Conservation (phyloP, 2,888 invertebrate genomes). For the Catonia carolina region DNA sequence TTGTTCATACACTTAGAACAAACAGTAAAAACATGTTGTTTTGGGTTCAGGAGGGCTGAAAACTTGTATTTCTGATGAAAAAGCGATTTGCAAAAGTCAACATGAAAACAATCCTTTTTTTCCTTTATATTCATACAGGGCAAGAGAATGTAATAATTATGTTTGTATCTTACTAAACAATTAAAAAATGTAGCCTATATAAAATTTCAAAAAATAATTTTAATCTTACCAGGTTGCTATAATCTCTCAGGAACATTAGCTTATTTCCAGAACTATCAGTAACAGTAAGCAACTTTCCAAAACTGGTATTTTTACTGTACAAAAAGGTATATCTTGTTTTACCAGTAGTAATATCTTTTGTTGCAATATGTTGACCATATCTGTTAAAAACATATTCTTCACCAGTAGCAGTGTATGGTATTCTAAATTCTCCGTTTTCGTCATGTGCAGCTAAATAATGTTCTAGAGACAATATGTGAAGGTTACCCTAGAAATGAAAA, state of each 20-base stretch:
- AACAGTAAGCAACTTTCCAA: slow-evolving; percentile 87
- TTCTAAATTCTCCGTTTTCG: slow-evolving; percentile 64
- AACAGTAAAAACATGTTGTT: no score
- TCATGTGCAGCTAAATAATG: slow-evolving; percentile 83
- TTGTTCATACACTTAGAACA: no score
- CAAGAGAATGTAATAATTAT: no score
- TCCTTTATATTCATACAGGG: no score
- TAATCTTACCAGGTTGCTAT: slow-evolving; percentile 72
- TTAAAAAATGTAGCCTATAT: no score
- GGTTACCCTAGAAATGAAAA: slow-evolving; percentile 50
- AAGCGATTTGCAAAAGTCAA: no score
- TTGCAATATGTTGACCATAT: slow-evolving; percentile 86
- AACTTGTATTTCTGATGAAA: no score
- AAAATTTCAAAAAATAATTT: no score
- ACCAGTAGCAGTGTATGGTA: slow-evolving; percentile 61
- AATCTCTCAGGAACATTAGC: slow-evolving; percentile 85
- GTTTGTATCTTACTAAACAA: no score
- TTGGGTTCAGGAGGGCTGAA: no score
- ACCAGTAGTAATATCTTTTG: slow-evolving; percentile 90
- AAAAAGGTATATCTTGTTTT: slow-evolving; percentile 91
- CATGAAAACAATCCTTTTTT: no score
- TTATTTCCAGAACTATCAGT: slow-evolving; percentile 91
- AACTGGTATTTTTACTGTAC: slow-evolving; percentile 94
- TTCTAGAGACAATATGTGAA: slow-evolving; percentile 76
- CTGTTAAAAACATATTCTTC: slow-evolving; percentile 91